Evolutionary conservation across 2,113 vertebrate species (phyloP), one percentile per base, ranked within the genome.

Genomic region (Piprites chloris): DNA sequence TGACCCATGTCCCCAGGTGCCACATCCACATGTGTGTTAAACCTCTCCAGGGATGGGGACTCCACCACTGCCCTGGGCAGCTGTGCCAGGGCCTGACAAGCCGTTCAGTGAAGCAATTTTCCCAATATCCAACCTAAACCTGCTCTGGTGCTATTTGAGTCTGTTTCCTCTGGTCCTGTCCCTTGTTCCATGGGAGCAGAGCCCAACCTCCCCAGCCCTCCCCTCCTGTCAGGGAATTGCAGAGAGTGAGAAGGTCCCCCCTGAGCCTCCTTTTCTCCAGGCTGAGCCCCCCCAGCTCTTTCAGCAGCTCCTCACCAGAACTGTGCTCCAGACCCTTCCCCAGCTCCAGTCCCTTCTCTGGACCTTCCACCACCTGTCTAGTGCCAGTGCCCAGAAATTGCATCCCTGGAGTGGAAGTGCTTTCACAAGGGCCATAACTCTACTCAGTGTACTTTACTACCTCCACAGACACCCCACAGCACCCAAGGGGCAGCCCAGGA

Each of bases 401-500:
- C 58, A 39, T 9, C 83, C 39, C 23, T 32, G 73, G 30, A 37
- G 39, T 7, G 20, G 33, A 58, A 81, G 14, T 3, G 53, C 53
- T 83, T 62, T 9, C 42, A 50, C 37, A 26, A 62, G 42, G 42
- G 6, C 61, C 30, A 16, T 52, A 30, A 8, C 61, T 71, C 24
- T 14, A 5, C 4, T n/a, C 15, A 1, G 2, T 2, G 4, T 22
- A 7, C 69, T 63, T 69, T 5, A 20, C 12, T 4, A 16, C 41
- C 55, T 26, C n/a, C 18, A 2, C n/a, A 49, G 58, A n/a, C 41
- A 41, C 11, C 23, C 16, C n/a, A 10, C 9, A 2, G 50, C 35
- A 18, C 11, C 33, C 24, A 5, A 11, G 14, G 17, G 68, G 39
- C 21, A 56, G 41, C 19, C 8, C 32, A 13, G 26, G 52, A 80